Base-by-base conservation (phyloP, 2,797 vertebrate species). In the Siniperca undulata region DNA sequence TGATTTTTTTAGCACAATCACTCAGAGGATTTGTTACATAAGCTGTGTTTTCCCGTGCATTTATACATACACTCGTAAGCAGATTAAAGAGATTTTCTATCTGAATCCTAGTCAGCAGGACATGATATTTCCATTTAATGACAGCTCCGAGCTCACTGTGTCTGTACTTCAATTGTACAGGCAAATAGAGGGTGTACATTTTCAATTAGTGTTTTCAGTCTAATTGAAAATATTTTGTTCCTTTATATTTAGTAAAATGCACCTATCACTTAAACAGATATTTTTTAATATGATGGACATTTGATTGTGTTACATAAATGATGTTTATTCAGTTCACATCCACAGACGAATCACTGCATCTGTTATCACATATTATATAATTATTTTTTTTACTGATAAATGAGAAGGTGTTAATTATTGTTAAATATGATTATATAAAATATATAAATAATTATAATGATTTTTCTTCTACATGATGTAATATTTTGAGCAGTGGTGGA, bases 1-100 rank as follows among this genome's bases (percentile, higher is more conserved):
- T 70, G 56, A 88, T 90, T 89, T 92, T 90, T 92, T 91, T 74
- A 78, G 82, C 78, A 92, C 90, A 92, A 93, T 91, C 86, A 89
- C 81, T 70, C 84, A 88, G 84, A 77, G 91, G 94, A 93, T 94
- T 93, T 93, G 86, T 95, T 94, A 88, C 83, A 46, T 94, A 95
- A 95, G 88, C 80, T 19, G 78, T 59, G 59, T 91, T 91, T 87
- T 81, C 81, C 68, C 60, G 24, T 84, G 87, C 89, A 89, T 93
- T 92, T 92, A 92, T 92, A 83, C 88, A 90, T 90, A 89, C 83
- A 82, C 78, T 69, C 73, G 10, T 93, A 94, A 94, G 91, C 71
- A 93, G 94, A 95, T 95, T 94, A 93, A 59, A 86, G 83, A 53
- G 76, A 86, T 93, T 92, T 90, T 90, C 86, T 61, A 86, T 86